Conservation (phyloP, 2,797 vertebrate genomes). For the Pipistrellus pipistrellus region DNA sequence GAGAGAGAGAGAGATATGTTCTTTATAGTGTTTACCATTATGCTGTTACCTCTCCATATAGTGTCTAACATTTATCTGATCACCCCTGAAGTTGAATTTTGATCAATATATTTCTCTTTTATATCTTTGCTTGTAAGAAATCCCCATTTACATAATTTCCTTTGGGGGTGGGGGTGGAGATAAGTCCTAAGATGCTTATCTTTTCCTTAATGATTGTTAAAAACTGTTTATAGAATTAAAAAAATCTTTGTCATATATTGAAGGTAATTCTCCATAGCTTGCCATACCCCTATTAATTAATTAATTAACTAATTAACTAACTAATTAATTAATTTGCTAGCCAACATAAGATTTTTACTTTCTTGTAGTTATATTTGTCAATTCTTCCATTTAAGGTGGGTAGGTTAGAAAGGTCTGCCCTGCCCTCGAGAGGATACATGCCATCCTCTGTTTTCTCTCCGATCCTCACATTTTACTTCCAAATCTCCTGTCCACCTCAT, state of each 20-base stretch:
- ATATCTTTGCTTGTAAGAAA: neutral
- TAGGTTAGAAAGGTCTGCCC: neutral
- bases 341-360: neutral
- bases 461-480: neutral
- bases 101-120: neutral
- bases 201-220: neutral
- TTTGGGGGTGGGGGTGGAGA: neutral
- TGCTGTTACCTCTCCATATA: neutral
- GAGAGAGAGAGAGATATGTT: too few relatives aligned
- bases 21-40: neutral
- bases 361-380: neutral
- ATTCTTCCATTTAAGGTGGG: neutral
- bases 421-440: neutral
- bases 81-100: neutral
- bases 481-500: neutral
- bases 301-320: neutral
- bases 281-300: neutral
- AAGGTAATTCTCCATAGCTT: neutral
- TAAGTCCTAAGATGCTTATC: neutral
- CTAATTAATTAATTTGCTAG: neutral
- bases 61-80: neutral
- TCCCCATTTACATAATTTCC: neutral
- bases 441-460: neutral
- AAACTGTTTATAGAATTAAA: neutral
- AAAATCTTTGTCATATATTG: neutral